phyloP scores from a whole-genome alignment of 1,140 invertebrate genomes.

The Drosophila parabipectinata region DNA sequence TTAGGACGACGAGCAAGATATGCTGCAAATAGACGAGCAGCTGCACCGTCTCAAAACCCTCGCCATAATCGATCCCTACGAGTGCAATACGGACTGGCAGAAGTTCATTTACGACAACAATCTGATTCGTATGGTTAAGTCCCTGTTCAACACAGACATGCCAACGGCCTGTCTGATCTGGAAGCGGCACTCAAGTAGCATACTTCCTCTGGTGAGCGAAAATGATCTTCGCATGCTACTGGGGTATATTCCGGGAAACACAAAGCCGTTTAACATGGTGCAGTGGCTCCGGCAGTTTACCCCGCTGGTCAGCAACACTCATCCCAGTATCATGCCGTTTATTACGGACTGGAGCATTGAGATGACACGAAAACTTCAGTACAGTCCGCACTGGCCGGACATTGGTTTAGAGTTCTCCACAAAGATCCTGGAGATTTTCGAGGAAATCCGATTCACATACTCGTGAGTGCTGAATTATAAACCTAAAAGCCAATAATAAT shows the following conservation, averaged over 20 bases:
- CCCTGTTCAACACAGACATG: conserved; percentile 74
- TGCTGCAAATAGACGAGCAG: conserved; percentile 77
- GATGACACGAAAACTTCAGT: conserved; percentile 74
- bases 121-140: conserved; percentile 59
- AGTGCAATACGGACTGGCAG: conserved; percentile 77
- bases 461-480: conserved; percentile 42
- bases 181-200: conserved; percentile 72
- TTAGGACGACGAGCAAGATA: conserved; percentile 64
- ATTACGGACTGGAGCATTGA: conserved; percentile 81
- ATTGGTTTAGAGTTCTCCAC: conserved; percentile 78
- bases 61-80: conserved; percentile 80
- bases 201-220: conserved; percentile 63
- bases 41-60: conserved; percentile 77
- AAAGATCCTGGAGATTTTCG: conserved; percentile 76
- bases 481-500: conserved; percentile 2
- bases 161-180: conserved; percentile 76
- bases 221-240: conserved; percentile 67
- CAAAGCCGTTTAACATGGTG: conserved; percentile 72
- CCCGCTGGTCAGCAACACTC: conserved; percentile 69
- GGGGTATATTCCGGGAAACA: conserved; percentile 64
- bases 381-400: conserved; percentile 75
- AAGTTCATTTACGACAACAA: conserved; percentile 81
- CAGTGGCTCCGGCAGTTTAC: conserved; percentile 80
- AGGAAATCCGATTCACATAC: conserved; percentile 75
- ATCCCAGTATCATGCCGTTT: conserved; percentile 75